Evolutionary conservation across 2,888 invertebrate genomes (phyloP).

Genomic region (Chamaedrilus cognettii): DNA sequence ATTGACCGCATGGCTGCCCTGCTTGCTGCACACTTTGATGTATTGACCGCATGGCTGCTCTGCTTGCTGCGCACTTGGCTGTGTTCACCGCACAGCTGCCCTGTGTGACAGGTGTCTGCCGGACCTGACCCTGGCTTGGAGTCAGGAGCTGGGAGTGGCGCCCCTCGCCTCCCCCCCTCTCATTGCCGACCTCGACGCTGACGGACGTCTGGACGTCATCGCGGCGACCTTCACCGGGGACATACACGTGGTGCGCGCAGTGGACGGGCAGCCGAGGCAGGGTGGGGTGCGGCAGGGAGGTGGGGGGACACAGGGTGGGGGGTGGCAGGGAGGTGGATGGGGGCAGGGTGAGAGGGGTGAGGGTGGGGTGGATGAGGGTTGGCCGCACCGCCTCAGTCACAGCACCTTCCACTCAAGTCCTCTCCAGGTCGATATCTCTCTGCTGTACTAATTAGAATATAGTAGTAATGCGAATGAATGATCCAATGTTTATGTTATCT

Average conservation of each 20-base stretch:
- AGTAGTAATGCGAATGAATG: too few species aligned
- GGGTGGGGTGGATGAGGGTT: slow-evolving; percentile 37
- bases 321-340: slow-evolving; percentile 16
- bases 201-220: slow-evolving; percentile 49
- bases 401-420: slow-evolving; percentile 51
- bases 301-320: not conserved
- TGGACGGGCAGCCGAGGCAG: slow-evolving; percentile 42
- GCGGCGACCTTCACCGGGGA: slow-evolving; percentile 52
- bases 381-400: slow-evolving; percentile 51
- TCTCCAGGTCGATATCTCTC: slow-evolving; percentile 44
- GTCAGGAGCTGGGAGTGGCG: slow-evolving; percentile 49
- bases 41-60: not conserved
- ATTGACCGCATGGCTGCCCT: too few species aligned
- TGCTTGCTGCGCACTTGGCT: not conserved
- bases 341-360: not conserved
- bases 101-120: slow-evolving; percentile 46
- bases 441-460: too few species aligned
- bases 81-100: not conserved
- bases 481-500: too few species aligned
- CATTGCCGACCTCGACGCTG: slow-evolving; percentile 50
- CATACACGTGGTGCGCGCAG: slow-evolving; percentile 47
- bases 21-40: too few species aligned
- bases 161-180: slow-evolving; percentile 52
- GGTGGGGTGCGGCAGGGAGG: not conserved
- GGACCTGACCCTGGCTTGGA: slow-evolving; percentile 48